A percentile compares a stretch with the other conserved stretches of the same genome.
Conservation (phyloP, 2,797 vertebrate genomes). For the Paguma larvata region DNA sequence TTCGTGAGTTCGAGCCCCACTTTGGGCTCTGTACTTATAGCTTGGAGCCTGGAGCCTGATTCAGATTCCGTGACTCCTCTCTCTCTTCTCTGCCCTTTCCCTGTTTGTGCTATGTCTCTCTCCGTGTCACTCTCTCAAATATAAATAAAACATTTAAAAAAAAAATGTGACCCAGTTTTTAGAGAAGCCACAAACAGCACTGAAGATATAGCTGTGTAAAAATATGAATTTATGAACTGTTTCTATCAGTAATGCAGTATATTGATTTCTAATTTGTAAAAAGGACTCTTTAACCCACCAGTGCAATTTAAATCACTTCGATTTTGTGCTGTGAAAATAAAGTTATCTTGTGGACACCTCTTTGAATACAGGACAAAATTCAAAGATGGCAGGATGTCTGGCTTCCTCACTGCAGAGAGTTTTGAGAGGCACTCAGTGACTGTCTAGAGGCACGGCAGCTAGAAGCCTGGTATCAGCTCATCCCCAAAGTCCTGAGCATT, state of each 20-base stretch:
- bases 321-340: background rate
- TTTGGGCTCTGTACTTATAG: too few species aligned
- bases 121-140: too few species aligned
- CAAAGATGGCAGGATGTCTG: background rate
- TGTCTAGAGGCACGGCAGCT: background rate
- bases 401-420: background rate
- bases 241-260: background rate
- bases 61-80: too few species aligned
- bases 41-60: too few species aligned
- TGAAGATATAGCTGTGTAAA: background rate
- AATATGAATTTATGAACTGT: background rate
- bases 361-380: background rate
- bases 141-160: too few species aligned
- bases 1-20: too few species aligned
- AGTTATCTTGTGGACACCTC: background rate
- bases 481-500: background rate
- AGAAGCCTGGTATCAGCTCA: background rate
- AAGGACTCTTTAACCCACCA: background rate
- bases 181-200: background rate
- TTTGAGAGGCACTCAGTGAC: background rate
- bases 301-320: background rate
- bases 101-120: too few species aligned
- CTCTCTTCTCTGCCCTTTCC: too few species aligned
- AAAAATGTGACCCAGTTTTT: background rate
- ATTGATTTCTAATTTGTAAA: slow-evolving; percentile 25